Evolutionary conservation across 1,140 invertebrate species (phyloP), one percentile per base, ranked within the genome.

Genomic region (Drosophila mojavensis): DNA sequence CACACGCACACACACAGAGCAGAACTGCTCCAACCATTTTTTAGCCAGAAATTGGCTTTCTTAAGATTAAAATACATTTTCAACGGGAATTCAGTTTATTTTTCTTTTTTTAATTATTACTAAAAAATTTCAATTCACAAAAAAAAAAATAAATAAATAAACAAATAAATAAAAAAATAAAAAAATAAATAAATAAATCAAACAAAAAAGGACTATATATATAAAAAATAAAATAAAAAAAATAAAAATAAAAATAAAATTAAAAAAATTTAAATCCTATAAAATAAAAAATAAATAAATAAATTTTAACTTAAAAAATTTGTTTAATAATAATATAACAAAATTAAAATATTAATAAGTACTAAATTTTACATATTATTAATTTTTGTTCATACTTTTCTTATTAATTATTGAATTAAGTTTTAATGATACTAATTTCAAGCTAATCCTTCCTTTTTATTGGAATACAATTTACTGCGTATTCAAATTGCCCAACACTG

Each of bases 401-500:
- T 30, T 5, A 30, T 30, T 30, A 5, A 30, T 30, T 5, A 30
- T 30, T 30, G 3, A 4, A 30, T 30, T 30, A 6, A 30, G 5
- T 1, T 30, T 30, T 30, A 6, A 30, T 30, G 2, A 30, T 30
- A 30, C 28, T 30, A 17, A 47, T 47, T 15, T 15, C 5, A 30
- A 13, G 26, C 43, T 58, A 45, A 45, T 13, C 33, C 13, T 5
- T 17, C 2, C 3, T 17, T 11, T 39, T 39, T n/a, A n/a, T 39
- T 13, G 3, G 10, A 11, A 39, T 11, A 39, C 10, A 39, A 47
- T 28, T 26, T 17, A n/a, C 20, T 47, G 28, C 3, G 5, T 33
- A 20, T 43, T 9, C 13, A 56, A 24, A 1, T 39, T 73, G 50
- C 56, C 28, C 71, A 74, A 20, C 72, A 70, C 59, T 75, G 54